A percentile compares a stretch with the other conserved stretches of the same genome.
These are phyloP conservation scores for Labia minor DNA, from an alignment of 2,888 invertebrate species.

Conservation along the genomic window DNA sequence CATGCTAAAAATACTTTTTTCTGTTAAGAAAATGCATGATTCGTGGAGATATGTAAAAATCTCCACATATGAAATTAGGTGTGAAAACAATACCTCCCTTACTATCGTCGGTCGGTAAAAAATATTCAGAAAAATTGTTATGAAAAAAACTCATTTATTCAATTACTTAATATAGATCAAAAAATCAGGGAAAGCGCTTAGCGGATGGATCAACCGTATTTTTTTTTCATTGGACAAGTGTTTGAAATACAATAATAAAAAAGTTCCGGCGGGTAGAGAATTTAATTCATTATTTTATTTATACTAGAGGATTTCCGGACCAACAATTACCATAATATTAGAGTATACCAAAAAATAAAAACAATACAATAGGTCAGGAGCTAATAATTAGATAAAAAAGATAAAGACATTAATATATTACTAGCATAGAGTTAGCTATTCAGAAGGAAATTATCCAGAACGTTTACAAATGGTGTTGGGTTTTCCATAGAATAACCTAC, in stretches of 20 bases:
- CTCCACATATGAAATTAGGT: no score
- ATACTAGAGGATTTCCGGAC: slow-evolving; percentile 5
- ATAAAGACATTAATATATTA: slow-evolving; percentile 13
- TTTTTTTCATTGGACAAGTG: slow-evolving; percentile 24
- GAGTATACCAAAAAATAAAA: not conserved
- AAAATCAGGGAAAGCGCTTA: no score
- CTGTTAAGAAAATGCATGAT: no score
- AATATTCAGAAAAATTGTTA: no score
- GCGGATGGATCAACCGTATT: no score
- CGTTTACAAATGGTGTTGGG: slow-evolving; percentile 13
- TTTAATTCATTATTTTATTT: slow-evolving; percentile 5
- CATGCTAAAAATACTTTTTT: no score
- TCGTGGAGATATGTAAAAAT: no score
- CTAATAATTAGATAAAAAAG: slow-evolving; percentile 4
- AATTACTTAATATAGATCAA: no score
- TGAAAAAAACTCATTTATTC: no score
- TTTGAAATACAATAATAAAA: slow-evolving; percentile 24
- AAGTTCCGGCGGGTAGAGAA: slow-evolving; percentile 17
- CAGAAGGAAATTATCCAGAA: slow-evolving; percentile 13
- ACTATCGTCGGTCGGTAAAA: no score
- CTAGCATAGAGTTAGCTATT: not conserved
- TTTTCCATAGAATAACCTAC: not conserved
- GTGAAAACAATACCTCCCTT: no score
- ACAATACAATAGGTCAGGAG: slow-evolving; percentile 13
- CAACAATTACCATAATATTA: slow-evolving; percentile 13